Evolutionary conservation across 2,888 invertebrate species (phyloP).

Genomic region (Aspidiotus destructor): DNA sequence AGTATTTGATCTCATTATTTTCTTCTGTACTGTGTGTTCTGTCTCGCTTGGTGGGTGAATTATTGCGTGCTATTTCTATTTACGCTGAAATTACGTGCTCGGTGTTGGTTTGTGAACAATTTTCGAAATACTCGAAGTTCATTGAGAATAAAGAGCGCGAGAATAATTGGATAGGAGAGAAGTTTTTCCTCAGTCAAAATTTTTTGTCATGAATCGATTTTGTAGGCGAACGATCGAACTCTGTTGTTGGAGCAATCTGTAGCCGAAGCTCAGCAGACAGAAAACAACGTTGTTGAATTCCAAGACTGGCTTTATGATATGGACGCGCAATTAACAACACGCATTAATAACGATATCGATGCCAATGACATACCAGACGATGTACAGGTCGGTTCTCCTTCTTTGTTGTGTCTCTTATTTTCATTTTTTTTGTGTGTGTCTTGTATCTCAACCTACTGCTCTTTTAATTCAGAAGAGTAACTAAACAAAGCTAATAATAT

Average conservation of each 20-base stretch:
- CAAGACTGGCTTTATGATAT: slow-evolving; percentile 62
- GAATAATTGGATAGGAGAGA: no score
- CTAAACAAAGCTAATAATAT: no score
- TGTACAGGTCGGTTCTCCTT: slow-evolving; percentile 48
- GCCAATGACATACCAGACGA: slow-evolving; percentile 71
- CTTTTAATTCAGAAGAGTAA: no score
- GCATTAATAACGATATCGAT: slow-evolving; percentile 65
- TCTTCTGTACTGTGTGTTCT: no score
- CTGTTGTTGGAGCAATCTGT: slow-evolving; percentile 59
- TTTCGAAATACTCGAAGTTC: no score
- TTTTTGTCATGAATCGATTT: slow-evolving; percentile 13
- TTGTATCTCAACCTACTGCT: no score
- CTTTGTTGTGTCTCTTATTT: slow-evolving; percentile 15
- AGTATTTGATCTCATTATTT: no score
- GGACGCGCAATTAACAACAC: slow-evolving; percentile 57
- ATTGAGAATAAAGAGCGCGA: no score
- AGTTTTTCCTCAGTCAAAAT: no score
- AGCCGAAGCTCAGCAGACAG: slow-evolving; percentile 64
- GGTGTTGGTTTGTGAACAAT: no score
- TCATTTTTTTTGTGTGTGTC: slow-evolving; percentile 7
- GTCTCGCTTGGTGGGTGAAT: no score
- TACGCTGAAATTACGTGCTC: no score
- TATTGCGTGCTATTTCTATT: background rate
- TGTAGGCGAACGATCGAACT: slow-evolving; percentile 52
- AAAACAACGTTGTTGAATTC: slow-evolving; percentile 61